Conservation (phyloP, 2,113 vertebrate genomes). For the Trochalopteron elliotii region DNA sequence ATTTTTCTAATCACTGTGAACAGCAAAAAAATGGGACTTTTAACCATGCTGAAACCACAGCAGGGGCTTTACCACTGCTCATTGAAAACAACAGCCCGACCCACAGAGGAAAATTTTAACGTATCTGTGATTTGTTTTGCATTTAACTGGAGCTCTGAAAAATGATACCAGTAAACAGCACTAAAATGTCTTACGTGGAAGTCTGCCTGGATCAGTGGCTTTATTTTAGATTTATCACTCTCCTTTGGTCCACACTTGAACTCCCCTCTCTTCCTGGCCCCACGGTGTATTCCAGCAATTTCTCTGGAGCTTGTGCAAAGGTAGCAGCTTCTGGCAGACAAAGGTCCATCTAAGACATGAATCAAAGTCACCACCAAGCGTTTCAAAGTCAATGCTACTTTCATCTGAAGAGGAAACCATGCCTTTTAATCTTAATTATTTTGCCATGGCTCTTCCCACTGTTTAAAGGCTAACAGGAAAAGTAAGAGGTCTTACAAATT, state of each 20-base stretch:
- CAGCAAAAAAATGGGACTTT: conserved; percentile 15
- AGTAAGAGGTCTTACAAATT: background rate
- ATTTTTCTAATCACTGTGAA: conserved; percentile 1
- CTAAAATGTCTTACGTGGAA: conserved; percentile 6
- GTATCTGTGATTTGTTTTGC: conserved; percentile 33
- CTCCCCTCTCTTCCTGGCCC: background rate
- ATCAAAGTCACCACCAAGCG: background rate
- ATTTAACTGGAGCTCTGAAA: background rate
- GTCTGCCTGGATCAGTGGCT: conserved; percentile 15
- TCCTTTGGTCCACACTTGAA: background rate
- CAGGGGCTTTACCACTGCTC: conserved; percentile 15
- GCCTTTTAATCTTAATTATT: background rate
- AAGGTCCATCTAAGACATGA: background rate
- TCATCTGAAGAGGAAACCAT: background rate
- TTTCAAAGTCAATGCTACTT: background rate
- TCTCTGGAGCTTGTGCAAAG: background rate
- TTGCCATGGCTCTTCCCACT: background rate
- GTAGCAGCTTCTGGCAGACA: background rate
- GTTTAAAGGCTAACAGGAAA: background rate
- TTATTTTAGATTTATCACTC: conserved; percentile 7
- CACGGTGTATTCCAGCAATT: background rate
- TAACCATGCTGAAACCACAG: conserved; percentile 17
- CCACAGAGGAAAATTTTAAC: background rate
- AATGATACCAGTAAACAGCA: background rate
- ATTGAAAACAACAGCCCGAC: background rate